Evolutionary conservation across 2,888 invertebrate genomes (phyloP).

Genomic region (Aquatica leii): DNA sequence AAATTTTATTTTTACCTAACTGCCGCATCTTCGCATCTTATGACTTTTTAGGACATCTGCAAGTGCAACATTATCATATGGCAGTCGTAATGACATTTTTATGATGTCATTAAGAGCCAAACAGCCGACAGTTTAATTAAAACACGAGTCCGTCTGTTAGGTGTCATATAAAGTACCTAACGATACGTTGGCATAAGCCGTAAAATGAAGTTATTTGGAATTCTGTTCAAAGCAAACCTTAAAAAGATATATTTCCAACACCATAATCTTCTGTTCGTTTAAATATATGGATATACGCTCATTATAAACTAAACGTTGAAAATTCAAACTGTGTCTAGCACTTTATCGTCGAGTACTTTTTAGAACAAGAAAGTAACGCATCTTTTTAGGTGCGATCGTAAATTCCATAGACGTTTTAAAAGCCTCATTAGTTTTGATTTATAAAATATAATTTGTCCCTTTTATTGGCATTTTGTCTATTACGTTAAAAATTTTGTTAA

Average conservation of each 20-base stretch:
- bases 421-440: no score
- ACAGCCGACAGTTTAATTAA: constrained; percentile 49
- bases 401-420: no score
- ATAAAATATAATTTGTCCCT: no score
- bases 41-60: constrained; percentile 34
- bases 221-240: not conserved
- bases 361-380: no score
- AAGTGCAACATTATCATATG: constrained; percentile 42
- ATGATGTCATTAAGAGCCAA: constrained; percentile 47
- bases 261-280: no score
- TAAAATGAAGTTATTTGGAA: constrained; percentile 24
- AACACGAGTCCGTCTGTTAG: constrained; percentile 40
- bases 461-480: no score
- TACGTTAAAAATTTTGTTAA: no score
- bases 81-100: constrained; percentile 46
- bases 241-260: no score
- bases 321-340: no score
- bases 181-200: constrained; percentile 25
- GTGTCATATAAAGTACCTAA: constrained; percentile 40
- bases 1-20: constrained; percentile 31
- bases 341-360: not conserved
- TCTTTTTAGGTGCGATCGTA: no score
- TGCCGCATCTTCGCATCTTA: constrained; percentile 33
- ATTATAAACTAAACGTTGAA: no score
- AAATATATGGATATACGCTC: no score